Base-by-base conservation (phyloP, 2,888 invertebrate species). In the Gastrophysa polygoni region DNA sequence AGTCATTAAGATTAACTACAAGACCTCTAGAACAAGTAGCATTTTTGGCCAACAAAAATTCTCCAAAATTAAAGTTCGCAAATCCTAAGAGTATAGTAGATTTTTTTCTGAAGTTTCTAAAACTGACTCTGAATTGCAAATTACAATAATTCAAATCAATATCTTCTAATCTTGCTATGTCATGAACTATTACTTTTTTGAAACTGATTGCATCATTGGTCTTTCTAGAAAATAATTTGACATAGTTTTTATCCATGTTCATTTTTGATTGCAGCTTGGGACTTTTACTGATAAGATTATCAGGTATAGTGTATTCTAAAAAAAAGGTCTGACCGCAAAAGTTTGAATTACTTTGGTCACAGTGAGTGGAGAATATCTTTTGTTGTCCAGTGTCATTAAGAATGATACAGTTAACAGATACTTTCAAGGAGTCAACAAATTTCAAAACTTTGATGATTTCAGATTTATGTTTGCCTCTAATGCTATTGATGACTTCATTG, bases 301-400 rank as follows among this genome's bases (percentile, higher is more conserved):
- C 80, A 18, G 80, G 80, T 60, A 82, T 70, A 61, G 80, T 73
- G 71, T 84, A 84, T 63, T 84, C 83, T 34, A 84, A 74, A 73
- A 83, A 83, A 73, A 82, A 84, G 21, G 80, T 83, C 64, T 75
- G 75, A 59, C 63, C 73, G 34, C 71, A 24, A 10, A 16, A 43
- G 38, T 54, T 43, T 43, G 21, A 38, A 43, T 16, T 28, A 24
- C 24, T 44, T 43, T 70, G 69, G 47, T 68, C 68, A 44, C 52
- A 59, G 5, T 28, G 11, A 7, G 24, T 16, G 20, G 78, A 77
- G 51, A 73, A 72, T 11, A 81, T 76, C 73, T 82, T 80, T 69
- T 81, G 75, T 63, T 81, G 80, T 11, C 84, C 85, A 21, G 81
- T 81, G 56, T 81, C 74, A 70, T 79, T 83, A 59, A 84, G 75